Evolutionary conservation across 2,888 invertebrate species (phyloP).

Genomic region (Salticus scenicus): DNA sequence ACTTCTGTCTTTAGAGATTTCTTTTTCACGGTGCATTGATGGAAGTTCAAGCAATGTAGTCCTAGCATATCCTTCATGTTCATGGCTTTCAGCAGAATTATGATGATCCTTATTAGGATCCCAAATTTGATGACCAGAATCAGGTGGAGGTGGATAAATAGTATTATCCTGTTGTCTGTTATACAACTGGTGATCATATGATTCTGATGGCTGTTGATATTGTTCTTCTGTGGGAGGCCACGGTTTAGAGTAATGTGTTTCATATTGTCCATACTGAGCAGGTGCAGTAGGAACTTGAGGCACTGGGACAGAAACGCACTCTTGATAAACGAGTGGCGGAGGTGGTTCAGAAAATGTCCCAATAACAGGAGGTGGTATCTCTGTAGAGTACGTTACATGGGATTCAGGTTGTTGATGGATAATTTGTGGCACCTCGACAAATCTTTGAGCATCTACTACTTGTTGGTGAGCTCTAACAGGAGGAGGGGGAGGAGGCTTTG

Average conservation of each 20-base stretch:
- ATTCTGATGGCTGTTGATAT: slow-evolving; percentile 42
- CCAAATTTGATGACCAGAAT: slow-evolving; percentile 38
- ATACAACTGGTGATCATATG: slow-evolving; percentile 64
- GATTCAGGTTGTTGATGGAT: slow-evolving; percentile 55
- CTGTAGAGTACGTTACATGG: slow-evolving; percentile 45
- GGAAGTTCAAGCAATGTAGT: slow-evolving; percentile 37
- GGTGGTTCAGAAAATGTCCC: slow-evolving; percentile 53
- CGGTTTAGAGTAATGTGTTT: slow-evolving; percentile 53
- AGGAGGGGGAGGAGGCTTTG: slow-evolving; percentile 63
- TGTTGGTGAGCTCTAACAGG: slow-evolving; percentile 3
- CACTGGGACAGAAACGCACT: slow-evolving; percentile 39
- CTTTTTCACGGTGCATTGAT: slow-evolving; percentile 69
- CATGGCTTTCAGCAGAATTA: slow-evolving; percentile 20
- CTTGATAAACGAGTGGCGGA: slow-evolving; percentile 49
- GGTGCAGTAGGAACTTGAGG: slow-evolving; percentile 37
- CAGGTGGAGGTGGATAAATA: slow-evolving; percentile 43
- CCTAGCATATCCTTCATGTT: slow-evolving; percentile 40
- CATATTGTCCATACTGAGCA: slow-evolving; percentile 55
- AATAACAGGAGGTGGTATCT: slow-evolving; percentile 51
- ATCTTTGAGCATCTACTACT: slow-evolving; percentile 44
- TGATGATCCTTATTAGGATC: slow-evolving; percentile 57
- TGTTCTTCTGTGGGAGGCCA: slow-evolving; percentile 60
- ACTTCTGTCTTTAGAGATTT: slow-evolving; percentile 50
- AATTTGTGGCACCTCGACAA: slow-evolving; percentile 37
- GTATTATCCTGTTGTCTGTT: slow-evolving; percentile 45